These are phyloP conservation scores for Cuculus canorus DNA, from an alignment of 2,797 vertebrate species.

Conservation along the genomic window DNA sequence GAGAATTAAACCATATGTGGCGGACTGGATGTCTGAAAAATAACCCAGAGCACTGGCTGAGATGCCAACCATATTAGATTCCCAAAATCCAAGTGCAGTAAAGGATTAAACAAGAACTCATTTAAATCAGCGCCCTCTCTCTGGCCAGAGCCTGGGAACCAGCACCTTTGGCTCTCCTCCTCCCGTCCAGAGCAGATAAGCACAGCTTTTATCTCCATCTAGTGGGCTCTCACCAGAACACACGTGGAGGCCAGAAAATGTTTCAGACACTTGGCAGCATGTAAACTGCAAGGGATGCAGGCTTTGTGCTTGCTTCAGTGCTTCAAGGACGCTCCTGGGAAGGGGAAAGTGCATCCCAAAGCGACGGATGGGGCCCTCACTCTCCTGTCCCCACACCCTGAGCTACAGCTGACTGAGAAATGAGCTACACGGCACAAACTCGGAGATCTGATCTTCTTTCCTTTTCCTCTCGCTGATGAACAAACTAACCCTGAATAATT, in stretches of 20 bases:
- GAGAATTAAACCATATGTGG: slow-evolving; percentile 84
- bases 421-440: fast-evolving
- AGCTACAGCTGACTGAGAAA: background rate
- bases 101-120: background rate
- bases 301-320: background rate
- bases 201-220: slow-evolving; percentile 59
- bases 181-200: background rate
- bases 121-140: fast-evolving
- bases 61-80: fast-evolving
- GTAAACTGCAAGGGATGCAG: background rate
- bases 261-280: background rate
- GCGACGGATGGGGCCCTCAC: background rate
- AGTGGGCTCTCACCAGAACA: slow-evolving; percentile 46
- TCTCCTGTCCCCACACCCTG: fast-evolving
- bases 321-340: background rate
- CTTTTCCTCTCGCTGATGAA: background rate
- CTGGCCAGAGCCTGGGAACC: background rate
- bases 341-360: background rate
- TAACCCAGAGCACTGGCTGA: background rate
- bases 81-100: background rate
- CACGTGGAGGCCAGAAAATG: background rate
- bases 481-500: background rate
- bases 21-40: slow-evolving; percentile 89
- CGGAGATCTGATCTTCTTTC: background rate
- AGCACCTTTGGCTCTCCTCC: background rate